Evolutionary conservation across 2,113 vertebrate species (phyloP).

Genomic region (Turdus rufiventris): DNA sequence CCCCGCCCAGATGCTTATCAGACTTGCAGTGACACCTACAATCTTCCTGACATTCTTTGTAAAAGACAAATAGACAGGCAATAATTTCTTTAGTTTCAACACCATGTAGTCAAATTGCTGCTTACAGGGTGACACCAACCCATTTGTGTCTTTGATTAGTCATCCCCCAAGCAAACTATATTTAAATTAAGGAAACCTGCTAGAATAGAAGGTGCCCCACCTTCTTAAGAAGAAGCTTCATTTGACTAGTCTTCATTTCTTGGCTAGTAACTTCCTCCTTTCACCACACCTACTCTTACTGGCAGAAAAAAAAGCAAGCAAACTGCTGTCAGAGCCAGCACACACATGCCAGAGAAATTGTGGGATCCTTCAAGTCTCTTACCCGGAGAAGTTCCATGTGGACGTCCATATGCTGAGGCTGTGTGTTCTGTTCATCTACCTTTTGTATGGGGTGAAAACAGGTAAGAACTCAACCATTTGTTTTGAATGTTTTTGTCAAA

Average conservation of each 20-base stretch:
- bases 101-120: not conserved
- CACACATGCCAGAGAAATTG: not conserved
- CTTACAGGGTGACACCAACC: not conserved
- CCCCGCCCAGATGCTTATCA: constrained; percentile 17
- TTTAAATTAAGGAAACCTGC: constrained; percentile 13
- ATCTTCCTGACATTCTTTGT: not conserved
- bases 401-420: constrained; percentile 59
- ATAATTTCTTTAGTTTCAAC: constrained; percentile 52
- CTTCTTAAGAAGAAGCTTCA: constrained; percentile 50
- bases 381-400: not conserved
- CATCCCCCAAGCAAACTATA: constrained; percentile 37
- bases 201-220: constrained; percentile 18
- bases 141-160: constrained; percentile 40
- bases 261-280: constrained; percentile 59
- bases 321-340: not conserved
- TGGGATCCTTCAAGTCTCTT: not conserved
- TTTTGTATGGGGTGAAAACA: constrained; percentile 48
- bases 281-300: constrained; percentile 41
- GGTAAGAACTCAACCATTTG: constrained; percentile 34
- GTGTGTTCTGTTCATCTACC: constrained; percentile 12
- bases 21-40: not conserved
- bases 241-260: not conserved
- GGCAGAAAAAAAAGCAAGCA: not conserved
- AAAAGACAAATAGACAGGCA: not conserved
- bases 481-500: not conserved